Evolutionary conservation across 2,888 invertebrate genomes (phyloP), one percentile per base, ranked within the genome.

Genomic region (Drosophila paramelanica): DNA sequence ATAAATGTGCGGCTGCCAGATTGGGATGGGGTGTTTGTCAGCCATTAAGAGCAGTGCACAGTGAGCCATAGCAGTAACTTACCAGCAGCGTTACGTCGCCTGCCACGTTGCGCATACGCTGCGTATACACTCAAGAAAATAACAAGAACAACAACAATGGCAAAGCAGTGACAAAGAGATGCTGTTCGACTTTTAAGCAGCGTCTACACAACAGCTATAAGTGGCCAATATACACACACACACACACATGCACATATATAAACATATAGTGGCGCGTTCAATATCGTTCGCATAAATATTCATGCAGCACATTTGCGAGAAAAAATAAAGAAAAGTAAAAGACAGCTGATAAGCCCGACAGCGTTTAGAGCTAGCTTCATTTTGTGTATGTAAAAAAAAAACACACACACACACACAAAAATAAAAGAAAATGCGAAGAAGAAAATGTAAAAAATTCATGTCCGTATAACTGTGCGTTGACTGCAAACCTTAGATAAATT

Each of bases 261-360:
- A 3, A 49, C 20, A 27, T 39, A 17, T 14, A 43, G 36, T 46
- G 36, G 56, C 47, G 76, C 60, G 61, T 73, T 73, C 75, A 67
- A 89, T 89, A 84, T 84, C 79, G 75, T 56, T 65, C 67, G 67
- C 75, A 89, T 84, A 84, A 84, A 89, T 84, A 84, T 85, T 84
- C 84, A 89, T 85, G 79, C 67, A 66, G 59, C 66, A 66, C 82
- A 79, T 81, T 80, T 69, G 57, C 49, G 36, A 36, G 13, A 78
- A 55, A 51, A 43, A 46, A 36, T 36, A 42, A 20, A 36, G 41
- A 43, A 43, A 42, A n/a, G 13, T 39, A 56, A 64, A 59, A 75
- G 82, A 73, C 88, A 85, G 89, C 84, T 89, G 89, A 89, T 89
- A 89, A 88, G 82, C 88, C 64, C 17, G 59, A 59, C 57, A 59